A percentile compares a stretch with the other conserved stretches of the same genome.
These are phyloP conservation scores for Eutolmus rufibarbis DNA, from an alignment of 2,888 invertebrate species.

Conservation along the genomic window DNA sequence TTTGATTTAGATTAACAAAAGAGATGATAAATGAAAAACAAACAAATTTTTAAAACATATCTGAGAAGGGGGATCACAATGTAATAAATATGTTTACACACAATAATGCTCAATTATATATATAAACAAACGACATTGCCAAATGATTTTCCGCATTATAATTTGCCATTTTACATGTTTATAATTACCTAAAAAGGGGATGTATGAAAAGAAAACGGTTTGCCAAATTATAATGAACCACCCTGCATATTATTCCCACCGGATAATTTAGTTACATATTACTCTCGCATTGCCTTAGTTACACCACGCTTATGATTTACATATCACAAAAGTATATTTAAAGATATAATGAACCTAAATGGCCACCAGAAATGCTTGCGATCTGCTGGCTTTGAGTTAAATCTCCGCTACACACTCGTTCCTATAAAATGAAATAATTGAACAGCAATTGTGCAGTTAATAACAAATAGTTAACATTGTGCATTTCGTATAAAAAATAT, in stretches of 20 bases:
- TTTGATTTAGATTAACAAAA: too few relatives aligned
- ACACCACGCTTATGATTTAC: conserved; percentile 26
- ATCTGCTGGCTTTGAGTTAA: background rate
- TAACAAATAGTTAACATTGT: conserved; percentile 18
- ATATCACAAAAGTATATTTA: conserved; percentile 6
- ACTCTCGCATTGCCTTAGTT: background rate
- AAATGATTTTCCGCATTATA: background rate
- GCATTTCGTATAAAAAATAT: conserved; percentile 19
- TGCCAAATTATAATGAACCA: background rate
- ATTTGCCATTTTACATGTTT: background rate
- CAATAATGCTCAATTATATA: background rate
- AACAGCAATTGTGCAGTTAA: conserved; percentile 6
- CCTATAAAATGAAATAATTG: conserved; percentile 17
- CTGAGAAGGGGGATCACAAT: background rate
- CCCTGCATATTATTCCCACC: conserved; percentile 15
- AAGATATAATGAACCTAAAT: background rate
- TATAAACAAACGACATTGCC: background rate
- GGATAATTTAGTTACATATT: conserved; percentile 2
- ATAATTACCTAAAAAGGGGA: background rate
- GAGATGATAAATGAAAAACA: background rate
- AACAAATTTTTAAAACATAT: background rate
- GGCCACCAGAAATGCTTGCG: background rate
- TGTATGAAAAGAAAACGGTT: background rate
- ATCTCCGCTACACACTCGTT: conserved; percentile 15
- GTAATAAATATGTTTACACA: background rate